phyloP scores from a whole-genome alignment of 2,888 invertebrate genomes.

The Sipha maydis region DNA sequence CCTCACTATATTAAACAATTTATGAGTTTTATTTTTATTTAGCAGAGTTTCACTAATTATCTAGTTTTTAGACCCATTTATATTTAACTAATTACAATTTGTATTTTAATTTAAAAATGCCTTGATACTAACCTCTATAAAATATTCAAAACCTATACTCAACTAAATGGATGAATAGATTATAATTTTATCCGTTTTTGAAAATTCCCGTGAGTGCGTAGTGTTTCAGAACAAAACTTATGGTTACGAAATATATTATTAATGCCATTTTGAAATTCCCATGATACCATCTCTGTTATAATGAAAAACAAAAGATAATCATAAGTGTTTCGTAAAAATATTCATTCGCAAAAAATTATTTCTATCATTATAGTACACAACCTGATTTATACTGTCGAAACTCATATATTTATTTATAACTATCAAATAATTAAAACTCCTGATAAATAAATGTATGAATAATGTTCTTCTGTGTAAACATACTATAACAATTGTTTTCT shows the following conservation, averaged over 20 bases:
- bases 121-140: not conserved
- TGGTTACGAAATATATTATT: slow-evolving; percentile 21
- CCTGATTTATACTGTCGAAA: not conserved
- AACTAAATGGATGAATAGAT: slow-evolving; percentile 25
- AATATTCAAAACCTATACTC: slow-evolving; percentile 8
- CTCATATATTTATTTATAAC: too few species aligned
- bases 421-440: too few species aligned
- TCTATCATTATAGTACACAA: not conserved
- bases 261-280: slow-evolving; percentile 30
- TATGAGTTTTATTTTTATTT: not conserved
- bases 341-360: not conserved
- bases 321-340: slow-evolving; percentile 1
- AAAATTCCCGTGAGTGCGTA: slow-evolving; percentile 8
- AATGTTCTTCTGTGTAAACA: too few species aligned
- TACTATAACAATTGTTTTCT: too few species aligned
- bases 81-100: not conserved
- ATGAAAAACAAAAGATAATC: slow-evolving; percentile 34
- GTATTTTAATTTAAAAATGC: slow-evolving; percentile 8
- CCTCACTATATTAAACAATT: not conserved
- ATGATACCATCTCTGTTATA: slow-evolving; percentile 9
- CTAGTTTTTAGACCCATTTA: not conserved
- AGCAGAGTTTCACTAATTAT: not conserved
- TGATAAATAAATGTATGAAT: too few species aligned
- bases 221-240: slow-evolving; percentile 20
- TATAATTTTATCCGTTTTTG: slow-evolving; percentile 27